These are phyloP conservation scores for Lanistes nyassanus DNA, from an alignment of 1,140 invertebrate genomes.

Conservation along the genomic window DNA sequence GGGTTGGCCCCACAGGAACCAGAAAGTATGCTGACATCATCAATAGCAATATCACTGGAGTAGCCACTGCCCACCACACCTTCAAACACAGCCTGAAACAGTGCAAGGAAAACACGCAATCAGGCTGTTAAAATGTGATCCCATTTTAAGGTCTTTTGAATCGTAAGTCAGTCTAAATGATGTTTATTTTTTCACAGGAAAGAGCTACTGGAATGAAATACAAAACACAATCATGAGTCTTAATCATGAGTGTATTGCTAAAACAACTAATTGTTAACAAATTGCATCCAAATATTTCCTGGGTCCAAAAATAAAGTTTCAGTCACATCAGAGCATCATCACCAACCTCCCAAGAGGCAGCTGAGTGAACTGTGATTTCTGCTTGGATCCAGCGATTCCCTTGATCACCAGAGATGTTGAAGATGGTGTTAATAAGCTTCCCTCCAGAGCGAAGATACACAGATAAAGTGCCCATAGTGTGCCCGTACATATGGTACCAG, in stretches of 20 bases:
- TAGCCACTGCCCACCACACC: constrained; percentile 45
- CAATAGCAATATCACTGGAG: constrained; percentile 58
- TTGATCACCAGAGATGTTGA: constrained; percentile 45
- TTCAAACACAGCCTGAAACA: constrained; percentile 59
- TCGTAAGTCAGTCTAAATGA: no score
- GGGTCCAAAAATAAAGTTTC: no score
- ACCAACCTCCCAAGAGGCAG: constrained; percentile 40
- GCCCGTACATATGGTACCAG: constrained; percentile 82
- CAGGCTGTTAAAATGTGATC: background rate
- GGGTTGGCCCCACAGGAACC: constrained; percentile 38
- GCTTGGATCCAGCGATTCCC: constrained; percentile 49
- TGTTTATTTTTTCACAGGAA: no score
- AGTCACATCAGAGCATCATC: no score
- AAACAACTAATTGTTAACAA: no score
- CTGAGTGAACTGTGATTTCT: constrained; percentile 43
- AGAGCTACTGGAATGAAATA: no score
- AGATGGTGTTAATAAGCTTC: constrained; percentile 7
- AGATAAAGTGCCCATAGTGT: constrained; percentile 49
- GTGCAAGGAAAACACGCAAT: constrained; percentile 26
- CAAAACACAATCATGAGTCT: no score
- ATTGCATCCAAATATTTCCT: no score
- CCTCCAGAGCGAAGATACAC: constrained; percentile 41
- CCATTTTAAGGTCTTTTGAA: background rate
- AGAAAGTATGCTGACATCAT: constrained; percentile 51
- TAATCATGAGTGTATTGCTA: no score